These are phyloP conservation scores for Zaprionus capensis DNA, from an alignment of 1,140 invertebrate genomes.

Conservation along the genomic window DNA sequence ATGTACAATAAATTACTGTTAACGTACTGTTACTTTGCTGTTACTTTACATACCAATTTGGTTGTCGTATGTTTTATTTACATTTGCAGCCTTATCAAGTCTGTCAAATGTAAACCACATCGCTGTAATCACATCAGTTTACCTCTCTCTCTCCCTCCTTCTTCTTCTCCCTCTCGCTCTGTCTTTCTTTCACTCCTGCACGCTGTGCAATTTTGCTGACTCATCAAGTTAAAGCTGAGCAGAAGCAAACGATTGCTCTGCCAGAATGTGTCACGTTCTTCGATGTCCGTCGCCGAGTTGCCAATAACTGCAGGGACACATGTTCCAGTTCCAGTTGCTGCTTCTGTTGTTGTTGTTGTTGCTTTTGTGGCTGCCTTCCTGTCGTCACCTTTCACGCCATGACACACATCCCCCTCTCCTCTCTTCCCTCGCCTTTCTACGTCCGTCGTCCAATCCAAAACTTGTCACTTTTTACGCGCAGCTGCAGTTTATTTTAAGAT, in stretches of 20 bases:
- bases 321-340: conserved; percentile 60
- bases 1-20: too few relatives aligned
- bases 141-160: background rate
- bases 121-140: conserved; percentile 52
- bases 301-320: conserved; percentile 73
- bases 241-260: background rate
- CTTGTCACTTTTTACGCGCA: conserved; percentile 81
- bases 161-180: too few relatives aligned
- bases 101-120: conserved; percentile 45
- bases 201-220: conserved; percentile 18
- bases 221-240: conserved; percentile 47
- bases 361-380: conserved; percentile 6
- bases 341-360: background rate
- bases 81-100: background rate
- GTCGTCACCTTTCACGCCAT: conserved; percentile 18
- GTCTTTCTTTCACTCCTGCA: background rate
- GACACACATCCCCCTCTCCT: too few relatives aligned
- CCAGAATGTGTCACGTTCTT: conserved; percentile 73
- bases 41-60: background rate
- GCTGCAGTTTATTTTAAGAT: conserved; percentile 82
- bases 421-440: background rate
- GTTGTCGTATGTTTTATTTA: background rate
- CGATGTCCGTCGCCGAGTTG: conserved; percentile 58
- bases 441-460: conserved; percentile 43
- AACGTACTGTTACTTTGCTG: background rate